Base-by-base conservation (phyloP, 1,140 invertebrate genomes). In the Bombus confusus region DNA sequence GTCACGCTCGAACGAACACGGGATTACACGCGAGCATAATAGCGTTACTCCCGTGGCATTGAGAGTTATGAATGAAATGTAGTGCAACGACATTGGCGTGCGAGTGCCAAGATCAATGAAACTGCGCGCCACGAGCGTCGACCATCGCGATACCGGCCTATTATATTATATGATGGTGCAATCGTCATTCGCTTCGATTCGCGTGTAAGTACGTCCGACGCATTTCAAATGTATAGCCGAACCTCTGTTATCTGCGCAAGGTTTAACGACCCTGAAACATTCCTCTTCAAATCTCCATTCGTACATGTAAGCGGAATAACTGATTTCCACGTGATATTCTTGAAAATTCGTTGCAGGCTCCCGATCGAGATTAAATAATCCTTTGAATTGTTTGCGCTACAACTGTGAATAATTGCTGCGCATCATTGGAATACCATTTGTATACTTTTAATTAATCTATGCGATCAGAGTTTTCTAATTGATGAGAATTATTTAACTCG, bases 11-110 rank as follows among this genome's bases (percentile, higher is more conserved):
- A 68, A 39, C 73, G 28, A 62, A 41, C n/a, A 13, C 25, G 15
- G 5, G 52, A 22, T 34, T 28, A 31, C 80, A 8, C 8, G 34
- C 39, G 62, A 57, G 25, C 69, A 80, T 81, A 81, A 85, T 81
- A 80, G 57, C 69, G 34, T 31, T n/a, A 18, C 78, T 41, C 28
- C 15, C 75, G 80, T 13, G 87, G 52, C 75, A 89, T 88, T 86
- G 85, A 80, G 43, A 86, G 81, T 86, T 86, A 90, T 89, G 88
- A 90, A 90, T 90, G 88, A 90, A 87, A 89, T 90, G 78, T 90
- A 90, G 85, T 87, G 88, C 88, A 89, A 72, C 77, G 62, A 59
- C 77, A 83, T 90, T 87, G 76, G 62, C 80, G 77, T 47, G 25
- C 59, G 72, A 59, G 62, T 77, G 85, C 74, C 87, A 87, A 87